These are phyloP conservation scores for Coelopa frigida DNA, from an alignment of 1,140 invertebrate species.

Conservation along the genomic window DNA sequence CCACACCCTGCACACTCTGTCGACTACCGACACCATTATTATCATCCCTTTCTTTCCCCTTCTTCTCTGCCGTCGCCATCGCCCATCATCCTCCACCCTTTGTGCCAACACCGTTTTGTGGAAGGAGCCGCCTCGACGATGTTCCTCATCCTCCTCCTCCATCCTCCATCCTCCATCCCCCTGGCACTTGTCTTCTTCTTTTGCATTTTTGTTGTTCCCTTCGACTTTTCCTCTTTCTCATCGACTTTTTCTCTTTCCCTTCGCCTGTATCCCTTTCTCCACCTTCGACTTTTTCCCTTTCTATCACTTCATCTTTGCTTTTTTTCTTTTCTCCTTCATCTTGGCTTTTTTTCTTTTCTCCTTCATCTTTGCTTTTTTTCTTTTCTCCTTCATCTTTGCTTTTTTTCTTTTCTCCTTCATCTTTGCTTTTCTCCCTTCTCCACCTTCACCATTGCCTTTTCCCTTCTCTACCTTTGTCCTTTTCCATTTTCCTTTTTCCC, in stretches of 20 bases:
- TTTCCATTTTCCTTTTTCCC: conserved; percentile 4
- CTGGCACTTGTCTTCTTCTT: neutral
- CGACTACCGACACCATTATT: no score
- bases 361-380: no score
- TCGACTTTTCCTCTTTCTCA: conserved; percentile 5
- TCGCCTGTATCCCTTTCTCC: neutral
- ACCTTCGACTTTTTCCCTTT: neutral
- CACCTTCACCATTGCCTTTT: conserved; percentile 13
- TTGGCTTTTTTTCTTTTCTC: no score
- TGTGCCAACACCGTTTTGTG: no score
- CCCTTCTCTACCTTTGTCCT: conserved; percentile 7
- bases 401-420: no score
- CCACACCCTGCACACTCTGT: no score
- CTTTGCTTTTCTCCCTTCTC: no score
- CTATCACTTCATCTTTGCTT: neutral
- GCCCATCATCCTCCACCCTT: neutral
- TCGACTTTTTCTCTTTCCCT: conserved; percentile 17
- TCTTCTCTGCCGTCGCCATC: neutral
- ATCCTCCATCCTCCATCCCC: neutral
- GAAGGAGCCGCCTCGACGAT: no score
- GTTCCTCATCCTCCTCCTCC: neutral
- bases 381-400: no score
- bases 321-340: no score
- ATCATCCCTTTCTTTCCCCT: neutral
- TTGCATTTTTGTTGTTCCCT: neutral